phyloP scores from a whole-genome alignment of 2,888 invertebrate species.

The Meta bourneti region DNA sequence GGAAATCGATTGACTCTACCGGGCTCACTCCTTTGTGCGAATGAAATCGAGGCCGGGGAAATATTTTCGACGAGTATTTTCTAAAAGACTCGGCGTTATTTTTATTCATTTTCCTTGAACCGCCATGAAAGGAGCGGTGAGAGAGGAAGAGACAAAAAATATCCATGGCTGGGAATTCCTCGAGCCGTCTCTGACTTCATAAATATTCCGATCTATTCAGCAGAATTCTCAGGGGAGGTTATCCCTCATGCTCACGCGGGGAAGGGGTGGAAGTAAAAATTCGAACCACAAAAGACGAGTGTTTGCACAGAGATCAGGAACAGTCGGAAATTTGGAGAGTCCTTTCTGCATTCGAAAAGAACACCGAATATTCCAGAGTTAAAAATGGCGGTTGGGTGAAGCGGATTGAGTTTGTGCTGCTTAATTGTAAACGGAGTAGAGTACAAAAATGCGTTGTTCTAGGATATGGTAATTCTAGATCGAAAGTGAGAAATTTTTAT shows the following conservation, averaged over 20 bases:
- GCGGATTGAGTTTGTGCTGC: neutral
- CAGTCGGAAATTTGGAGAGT: neutral
- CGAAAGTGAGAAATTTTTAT: too few relatives aligned
- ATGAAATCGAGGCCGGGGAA: neutral
- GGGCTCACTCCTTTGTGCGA: constrained; percentile 25
- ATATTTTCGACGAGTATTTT: neutral
- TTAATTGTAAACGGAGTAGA: neutral
- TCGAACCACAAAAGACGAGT: constrained; percentile 47
- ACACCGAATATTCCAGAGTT: neutral
- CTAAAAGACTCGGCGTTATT: constrained; percentile 23
- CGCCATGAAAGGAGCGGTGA: constrained; percentile 28
- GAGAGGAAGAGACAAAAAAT: constrained; percentile 4
- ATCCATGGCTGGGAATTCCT: constrained; percentile 43
- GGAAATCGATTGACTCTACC: constrained; percentile 7
- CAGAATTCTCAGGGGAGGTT: constrained; percentile 39
- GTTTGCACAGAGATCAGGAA: constrained; percentile 40
- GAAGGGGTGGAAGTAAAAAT: constrained; percentile 37
- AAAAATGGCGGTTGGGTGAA: neutral
- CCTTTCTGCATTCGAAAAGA: neutral
- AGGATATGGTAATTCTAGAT: neutral
- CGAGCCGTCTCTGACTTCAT: constrained; percentile 46
- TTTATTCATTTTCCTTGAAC: constrained; percentile 53
- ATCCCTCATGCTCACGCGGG: neutral
- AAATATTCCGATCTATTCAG: constrained; percentile 65
- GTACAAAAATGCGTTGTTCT: neutral